phyloP scores from a whole-genome alignment of 2,888 invertebrate species.

The Cataglyphis altisquamis region DNA sequence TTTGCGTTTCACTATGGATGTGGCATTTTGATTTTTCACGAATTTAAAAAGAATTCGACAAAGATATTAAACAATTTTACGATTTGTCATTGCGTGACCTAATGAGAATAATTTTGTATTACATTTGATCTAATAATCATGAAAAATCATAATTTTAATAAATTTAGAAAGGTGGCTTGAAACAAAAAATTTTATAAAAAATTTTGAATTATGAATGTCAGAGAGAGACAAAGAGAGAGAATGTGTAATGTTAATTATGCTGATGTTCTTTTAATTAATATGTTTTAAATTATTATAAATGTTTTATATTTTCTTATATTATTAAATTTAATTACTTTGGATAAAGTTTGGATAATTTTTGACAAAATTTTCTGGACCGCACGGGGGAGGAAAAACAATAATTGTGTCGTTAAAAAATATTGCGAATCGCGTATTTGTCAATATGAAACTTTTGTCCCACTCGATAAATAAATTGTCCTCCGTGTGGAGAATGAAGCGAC shows the following conservation, averaged over 20 bases:
- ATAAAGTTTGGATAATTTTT: neutral
- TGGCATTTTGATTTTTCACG: neutral
- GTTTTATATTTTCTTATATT: neutral
- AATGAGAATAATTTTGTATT: constrained; percentile 57
- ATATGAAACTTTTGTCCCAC: constrained; percentile 43
- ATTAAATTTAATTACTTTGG: neutral
- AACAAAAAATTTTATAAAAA: neutral
- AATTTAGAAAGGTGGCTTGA: neutral
- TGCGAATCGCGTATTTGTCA: constrained; percentile 58
- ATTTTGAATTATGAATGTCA: constrained; percentile 4
- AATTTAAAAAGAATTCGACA: constrained; percentile 2
- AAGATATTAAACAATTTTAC: constrained; percentile 68
- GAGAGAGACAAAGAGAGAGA: too few relatives aligned
- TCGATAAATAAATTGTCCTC: constrained; percentile 67
- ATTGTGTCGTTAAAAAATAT: constrained; percentile 56
- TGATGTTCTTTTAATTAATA: neutral
- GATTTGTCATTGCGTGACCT: constrained; percentile 57
- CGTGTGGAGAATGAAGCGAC: constrained; percentile 37
- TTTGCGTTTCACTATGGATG: neutral
- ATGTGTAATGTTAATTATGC: neutral
- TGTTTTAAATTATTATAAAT: constrained; percentile 1
- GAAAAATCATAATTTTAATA: neutral
- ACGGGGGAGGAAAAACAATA: constrained; percentile 53
- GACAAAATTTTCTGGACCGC: neutral
- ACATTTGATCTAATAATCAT: constrained; percentile 19